A percentile compares a stretch with the other conserved stretches of the same genome.
Evolutionary conservation across 1,140 invertebrate genomes (phyloP).

Genomic region (Cotesia chilonis): DNA sequence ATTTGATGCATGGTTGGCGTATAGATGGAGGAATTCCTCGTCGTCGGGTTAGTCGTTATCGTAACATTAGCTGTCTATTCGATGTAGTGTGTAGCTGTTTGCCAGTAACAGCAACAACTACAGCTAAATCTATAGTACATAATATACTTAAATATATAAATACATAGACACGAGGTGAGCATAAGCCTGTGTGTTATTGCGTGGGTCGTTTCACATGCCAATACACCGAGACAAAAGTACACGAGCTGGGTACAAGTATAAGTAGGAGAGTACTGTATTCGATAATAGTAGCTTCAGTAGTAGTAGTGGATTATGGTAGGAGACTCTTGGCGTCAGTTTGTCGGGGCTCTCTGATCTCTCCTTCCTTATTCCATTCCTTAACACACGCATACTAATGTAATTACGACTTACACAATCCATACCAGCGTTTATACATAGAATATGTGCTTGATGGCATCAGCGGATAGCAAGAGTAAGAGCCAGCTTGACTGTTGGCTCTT

Average conservation of each 20-base stretch:
- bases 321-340: conserved; percentile 57
- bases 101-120: neutral
- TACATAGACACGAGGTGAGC: conserved; percentile 24
- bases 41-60: conserved; percentile 1
- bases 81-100: neutral
- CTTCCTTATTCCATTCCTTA: conserved; percentile 9
- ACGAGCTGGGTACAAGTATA: neutral
- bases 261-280: conserved; percentile 20
- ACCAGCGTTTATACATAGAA: no score
- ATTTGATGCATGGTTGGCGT: conserved; percentile 7
- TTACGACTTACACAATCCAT: no score
- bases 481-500: no score
- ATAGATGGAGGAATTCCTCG: conserved; percentile 24
- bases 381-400: no score
- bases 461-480: no score
- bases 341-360: conserved; percentile 53
- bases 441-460: no score
- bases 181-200: no score
- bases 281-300: conserved; percentile 28
- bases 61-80: conserved; percentile 19
- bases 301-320: conserved; percentile 46
- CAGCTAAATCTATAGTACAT: neutral
- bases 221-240: neutral
- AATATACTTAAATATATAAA: conserved; percentile 33
- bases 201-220: neutral